Conservation (phyloP, 2,113 vertebrate genomes). For the Xiphorhynchus elegans region DNA sequence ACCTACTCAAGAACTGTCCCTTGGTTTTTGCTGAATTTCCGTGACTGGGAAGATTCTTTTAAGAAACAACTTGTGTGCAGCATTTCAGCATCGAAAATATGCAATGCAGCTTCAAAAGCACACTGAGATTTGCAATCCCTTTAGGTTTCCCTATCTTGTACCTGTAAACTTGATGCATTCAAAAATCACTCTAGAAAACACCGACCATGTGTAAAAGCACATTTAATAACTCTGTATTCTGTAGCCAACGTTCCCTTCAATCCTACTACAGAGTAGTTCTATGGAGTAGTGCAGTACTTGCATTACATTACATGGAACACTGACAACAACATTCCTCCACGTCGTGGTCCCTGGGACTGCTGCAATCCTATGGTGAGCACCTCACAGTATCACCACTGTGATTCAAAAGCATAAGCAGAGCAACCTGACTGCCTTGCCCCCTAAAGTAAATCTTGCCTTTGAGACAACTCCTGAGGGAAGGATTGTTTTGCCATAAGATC, state of each 20-base stretch:
- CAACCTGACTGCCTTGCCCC: background rate
- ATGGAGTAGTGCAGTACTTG: background rate
- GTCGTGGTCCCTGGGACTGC: background rate
- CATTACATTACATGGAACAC: background rate
- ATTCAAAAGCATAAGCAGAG: background rate
- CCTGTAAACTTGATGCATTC: background rate
- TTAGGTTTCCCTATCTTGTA: background rate
- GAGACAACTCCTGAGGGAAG: background rate
- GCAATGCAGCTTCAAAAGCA: background rate
- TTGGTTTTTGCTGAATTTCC: background rate
- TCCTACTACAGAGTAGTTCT: background rate
- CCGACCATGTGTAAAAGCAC: fast-evolving
- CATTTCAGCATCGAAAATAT: background rate
- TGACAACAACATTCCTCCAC: background rate
- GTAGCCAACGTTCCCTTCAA: background rate
- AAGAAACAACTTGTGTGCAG: background rate
- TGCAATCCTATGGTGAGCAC: background rate
- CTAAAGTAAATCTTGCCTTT: background rate
- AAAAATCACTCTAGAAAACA: background rate
- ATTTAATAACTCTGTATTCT: background rate
- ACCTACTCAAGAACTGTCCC: fast-evolving
- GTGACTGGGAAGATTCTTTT: background rate
- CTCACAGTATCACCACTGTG: background rate
- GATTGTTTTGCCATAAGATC: background rate
- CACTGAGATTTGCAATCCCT: background rate